Base-by-base conservation (phyloP, 2,797 vertebrate genomes). In the Synaphobranchus kaupii region DNA sequence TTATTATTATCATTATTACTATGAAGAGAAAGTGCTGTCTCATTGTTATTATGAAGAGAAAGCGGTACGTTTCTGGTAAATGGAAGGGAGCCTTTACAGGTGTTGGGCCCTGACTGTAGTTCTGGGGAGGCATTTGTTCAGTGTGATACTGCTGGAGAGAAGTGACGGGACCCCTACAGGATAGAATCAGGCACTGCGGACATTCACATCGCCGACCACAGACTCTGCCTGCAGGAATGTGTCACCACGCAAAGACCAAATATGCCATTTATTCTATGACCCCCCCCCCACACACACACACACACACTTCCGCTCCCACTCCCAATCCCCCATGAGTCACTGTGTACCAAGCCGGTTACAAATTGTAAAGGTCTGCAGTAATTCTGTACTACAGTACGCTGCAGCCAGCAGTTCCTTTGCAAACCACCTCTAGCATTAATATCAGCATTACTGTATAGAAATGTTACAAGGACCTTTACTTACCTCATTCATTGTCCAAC, bases 121-220 rank as follows among this genome's bases (percentile, higher is more conserved):
- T 52, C 76, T n/a, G 56, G 13, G 76, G 52, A 44, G 52, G 17
- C 52, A 20, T 17, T 58, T 34, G 44, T 52, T 44, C 28, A 58
- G 71, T 87, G 86, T 87, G 86, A 58, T 34, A 78, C 25, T 87
- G 68, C 54, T 34, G 68, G 68, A 80, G 83, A 63, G 71, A 84
- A 84, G 63, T 60, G 68, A 63, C n/a, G 31, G 68, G 82, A 22
- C 52, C 52, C 86, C 86, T 73, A 44, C 86, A 48, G 66, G 83
- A 48, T 2, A 25, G 54, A 47, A 2, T 52, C 47, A 56, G 68
- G 54, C 83, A 48, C 86, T 63, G 39, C 50, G 25, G 66, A 76
- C 25, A 34, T 76, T 87, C 50, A 58, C 80, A 83, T 17, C 20
- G 7, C 66, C 22, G 15, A 66, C 63, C 81, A 31, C 34, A 80